These are phyloP conservation scores for Amiota minor DNA, from an alignment of 2,888 invertebrate genomes.

Conservation along the genomic window DNA sequence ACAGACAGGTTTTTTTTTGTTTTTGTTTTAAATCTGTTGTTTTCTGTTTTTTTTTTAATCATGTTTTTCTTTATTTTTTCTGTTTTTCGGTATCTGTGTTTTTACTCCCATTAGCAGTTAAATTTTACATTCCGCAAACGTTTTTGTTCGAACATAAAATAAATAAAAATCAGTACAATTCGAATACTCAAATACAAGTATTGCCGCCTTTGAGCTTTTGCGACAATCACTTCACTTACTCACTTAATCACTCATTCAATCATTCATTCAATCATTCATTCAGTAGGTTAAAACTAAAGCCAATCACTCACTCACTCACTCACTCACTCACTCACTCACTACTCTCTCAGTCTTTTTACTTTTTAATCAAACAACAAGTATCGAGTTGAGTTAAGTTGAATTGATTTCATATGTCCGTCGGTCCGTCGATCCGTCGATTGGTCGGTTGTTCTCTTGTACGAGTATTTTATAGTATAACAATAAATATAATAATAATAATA, in stretches of 20 bases:
- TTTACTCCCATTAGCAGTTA: constrained; percentile 46
- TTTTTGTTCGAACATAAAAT: constrained; percentile 69
- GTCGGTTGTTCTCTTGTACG: constrained; percentile 10
- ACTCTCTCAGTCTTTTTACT: neutral
- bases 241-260: constrained; percentile 44
- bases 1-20: neutral
- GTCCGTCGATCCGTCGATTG: constrained; percentile 44
- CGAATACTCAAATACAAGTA: constrained; percentile 51
- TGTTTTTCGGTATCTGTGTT: neutral
- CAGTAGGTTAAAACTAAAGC: constrained; percentile 20
- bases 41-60: too few species aligned
- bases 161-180: constrained; percentile 67
- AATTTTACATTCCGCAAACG: constrained; percentile 64
- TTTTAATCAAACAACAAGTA: too few species aligned
- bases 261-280: constrained; percentile 19
- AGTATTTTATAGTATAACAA: too few species aligned
- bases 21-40: neutral
- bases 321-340: neutral
- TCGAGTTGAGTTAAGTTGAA: neutral
- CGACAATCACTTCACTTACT: constrained; percentile 57
- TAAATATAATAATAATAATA: neutral
- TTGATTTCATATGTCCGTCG: constrained; percentile 36
- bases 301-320: constrained; percentile 40
- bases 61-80: too few species aligned
- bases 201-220: constrained; percentile 64